Conservation (phyloP, 2,797 vertebrate genomes). For the Peromyscus nudipes region DNA sequence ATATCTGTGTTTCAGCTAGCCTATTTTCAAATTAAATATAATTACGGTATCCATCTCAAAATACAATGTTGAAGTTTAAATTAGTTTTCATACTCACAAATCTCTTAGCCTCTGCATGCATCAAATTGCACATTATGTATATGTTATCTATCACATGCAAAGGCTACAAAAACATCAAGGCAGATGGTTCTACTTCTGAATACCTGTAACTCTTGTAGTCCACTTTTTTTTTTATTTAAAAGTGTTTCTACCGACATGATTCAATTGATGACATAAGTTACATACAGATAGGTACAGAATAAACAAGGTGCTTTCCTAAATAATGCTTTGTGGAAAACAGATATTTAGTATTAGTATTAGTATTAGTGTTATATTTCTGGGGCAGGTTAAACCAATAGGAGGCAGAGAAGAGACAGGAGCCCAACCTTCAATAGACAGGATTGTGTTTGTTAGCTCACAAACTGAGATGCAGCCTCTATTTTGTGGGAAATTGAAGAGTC, state of each 20-base stretch:
- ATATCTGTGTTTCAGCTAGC: neutral
- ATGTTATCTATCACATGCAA: neutral
- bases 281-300: neutral
- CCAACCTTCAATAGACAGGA: too few species aligned
- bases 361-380: neutral
- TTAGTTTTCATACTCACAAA: neutral
- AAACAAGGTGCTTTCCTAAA: neutral
- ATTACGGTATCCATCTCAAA: neutral
- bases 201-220: neutral
- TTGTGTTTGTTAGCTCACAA: neutral
- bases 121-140: neutral
- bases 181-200: neutral
- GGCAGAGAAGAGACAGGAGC: neutral
- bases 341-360: neutral
- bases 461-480: neutral
- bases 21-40: neutral
- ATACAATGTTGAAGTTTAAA: neutral
- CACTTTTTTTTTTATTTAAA: conserved; percentile 26
- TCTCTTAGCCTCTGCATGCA: neutral
- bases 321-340: neutral
- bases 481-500: neutral
- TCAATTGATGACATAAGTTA: neutral
- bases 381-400: neutral
- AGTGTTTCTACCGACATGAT: neutral
- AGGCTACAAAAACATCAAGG: neutral